Evolutionary conservation across 2,113 vertebrate genomes (phyloP).

Genomic region (Spermophilus dauricus): DNA sequence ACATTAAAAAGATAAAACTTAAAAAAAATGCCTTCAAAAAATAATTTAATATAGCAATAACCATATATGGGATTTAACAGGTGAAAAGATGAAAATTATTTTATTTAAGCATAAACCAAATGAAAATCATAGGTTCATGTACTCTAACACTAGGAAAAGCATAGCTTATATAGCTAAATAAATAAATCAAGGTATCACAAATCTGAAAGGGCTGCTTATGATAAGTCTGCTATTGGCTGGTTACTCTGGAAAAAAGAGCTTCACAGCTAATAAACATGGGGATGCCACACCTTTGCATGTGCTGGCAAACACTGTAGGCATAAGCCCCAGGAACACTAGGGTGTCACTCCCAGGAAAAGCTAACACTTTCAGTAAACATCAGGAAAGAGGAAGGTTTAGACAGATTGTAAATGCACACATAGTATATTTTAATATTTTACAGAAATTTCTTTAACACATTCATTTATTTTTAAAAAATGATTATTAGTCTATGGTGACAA

Average conservation of each 20-base stretch:
- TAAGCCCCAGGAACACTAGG: background rate
- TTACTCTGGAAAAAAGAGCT: background rate
- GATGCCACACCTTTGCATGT: background rate
- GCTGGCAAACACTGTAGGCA: background rate
- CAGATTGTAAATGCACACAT: background rate
- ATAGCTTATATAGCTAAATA: background rate
- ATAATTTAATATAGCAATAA: background rate
- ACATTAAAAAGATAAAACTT: background rate
- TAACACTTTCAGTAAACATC: background rate
- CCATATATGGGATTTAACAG: background rate
- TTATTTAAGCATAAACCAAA: background rate
- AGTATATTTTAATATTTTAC: background rate
- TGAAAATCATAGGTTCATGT: background rate
- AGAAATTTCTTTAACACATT: constrained; percentile 39
- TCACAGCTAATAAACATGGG: background rate
- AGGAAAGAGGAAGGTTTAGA: background rate
- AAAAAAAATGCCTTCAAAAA: background rate
- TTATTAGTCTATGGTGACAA: background rate
- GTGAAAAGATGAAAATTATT: background rate
- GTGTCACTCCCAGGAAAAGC: background rate
- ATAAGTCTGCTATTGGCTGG: background rate
- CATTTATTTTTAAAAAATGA: constrained; percentile 29
- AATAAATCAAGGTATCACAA: background rate
- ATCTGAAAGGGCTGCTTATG: background rate
- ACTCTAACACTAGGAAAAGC: background rate